phyloP scores from a whole-genome alignment of 2,888 invertebrate species.

The Alloscopus bannaensis region DNA sequence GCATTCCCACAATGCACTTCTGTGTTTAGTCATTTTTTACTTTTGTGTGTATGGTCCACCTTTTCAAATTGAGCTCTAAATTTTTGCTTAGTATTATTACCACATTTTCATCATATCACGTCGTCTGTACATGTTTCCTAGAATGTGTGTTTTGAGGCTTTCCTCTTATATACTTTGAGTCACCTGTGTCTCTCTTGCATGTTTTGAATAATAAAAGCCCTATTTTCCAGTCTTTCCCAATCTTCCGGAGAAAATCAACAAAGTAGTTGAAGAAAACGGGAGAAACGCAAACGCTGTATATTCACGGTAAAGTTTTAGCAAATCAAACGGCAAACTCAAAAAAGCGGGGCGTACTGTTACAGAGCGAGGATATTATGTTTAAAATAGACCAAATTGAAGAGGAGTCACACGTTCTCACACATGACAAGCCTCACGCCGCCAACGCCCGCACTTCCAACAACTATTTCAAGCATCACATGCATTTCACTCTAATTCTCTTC shows the following conservation, averaged over 20 bases:
- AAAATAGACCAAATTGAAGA: too few relatives aligned
- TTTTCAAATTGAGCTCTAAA: not conserved
- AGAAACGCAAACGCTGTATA: not conserved
- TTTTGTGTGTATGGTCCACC: not conserved
- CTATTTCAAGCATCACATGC: constrained; percentile 4
- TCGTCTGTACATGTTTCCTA: too few relatives aligned
- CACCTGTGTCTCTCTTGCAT: constrained; percentile 49
- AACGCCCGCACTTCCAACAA: too few relatives aligned
- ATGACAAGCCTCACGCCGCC: too few relatives aligned
- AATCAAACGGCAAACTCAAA: not conserved
- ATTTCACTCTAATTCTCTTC: constrained; percentile 44
- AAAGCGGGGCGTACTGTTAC: too few relatives aligned
- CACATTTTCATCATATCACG: constrained; percentile 20
- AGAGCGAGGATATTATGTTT: too few relatives aligned
- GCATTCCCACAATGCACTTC: too few relatives aligned
- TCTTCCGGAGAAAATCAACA: constrained; percentile 34
- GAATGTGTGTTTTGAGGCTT: too few relatives aligned
- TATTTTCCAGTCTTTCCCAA: constrained; percentile 40
- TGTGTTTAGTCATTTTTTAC: constrained; percentile 35
- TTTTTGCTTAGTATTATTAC: constrained; percentile 24
- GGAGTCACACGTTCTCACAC: too few relatives aligned
- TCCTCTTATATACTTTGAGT: constrained; percentile 32
- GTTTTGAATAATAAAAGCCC: constrained; percentile 57
- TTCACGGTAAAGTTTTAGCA: constrained; percentile 1
- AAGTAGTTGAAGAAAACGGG: not conserved